Conservation (phyloP, 2,113 vertebrate genomes). For the Pangasianodon hypophthalmus region DNA sequence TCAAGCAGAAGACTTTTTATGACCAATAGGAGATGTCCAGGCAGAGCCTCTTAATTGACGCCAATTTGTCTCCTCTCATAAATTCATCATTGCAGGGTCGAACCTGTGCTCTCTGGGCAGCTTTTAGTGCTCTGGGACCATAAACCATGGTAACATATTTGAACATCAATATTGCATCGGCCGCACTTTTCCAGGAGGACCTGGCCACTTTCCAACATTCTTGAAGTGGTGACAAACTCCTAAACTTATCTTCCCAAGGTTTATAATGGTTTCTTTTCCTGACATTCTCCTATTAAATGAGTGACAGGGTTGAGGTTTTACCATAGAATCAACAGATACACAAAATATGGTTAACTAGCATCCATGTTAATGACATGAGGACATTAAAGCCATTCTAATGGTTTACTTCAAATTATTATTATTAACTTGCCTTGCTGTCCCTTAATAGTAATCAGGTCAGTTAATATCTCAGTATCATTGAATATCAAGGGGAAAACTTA, state of each 20-base stretch:
- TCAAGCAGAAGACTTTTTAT: slow-evolving; percentile 20
- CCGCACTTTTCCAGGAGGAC: slow-evolving; percentile 28
- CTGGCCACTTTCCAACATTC: slow-evolving; percentile 35
- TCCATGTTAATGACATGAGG: neutral
- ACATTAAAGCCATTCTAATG: neutral
- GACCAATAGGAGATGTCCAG: slow-evolving; percentile 32
- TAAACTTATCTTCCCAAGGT: neutral
- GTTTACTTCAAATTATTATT: neutral
- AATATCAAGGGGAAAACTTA: neutral
- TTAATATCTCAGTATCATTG: neutral
- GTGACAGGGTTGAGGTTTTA: neutral
- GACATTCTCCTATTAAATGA: neutral
- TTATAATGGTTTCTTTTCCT: neutral
- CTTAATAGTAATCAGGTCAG: neutral
- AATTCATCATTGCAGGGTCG: slow-evolving; percentile 50
- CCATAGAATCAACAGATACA: neutral
- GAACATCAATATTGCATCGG: slow-evolving; percentile 55
- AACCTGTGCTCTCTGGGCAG: slow-evolving; percentile 44
- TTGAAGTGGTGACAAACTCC: slow-evolving; percentile 19
- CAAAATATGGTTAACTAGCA: neutral
- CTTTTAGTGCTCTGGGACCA: slow-evolving; percentile 42
- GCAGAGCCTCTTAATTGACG: slow-evolving; percentile 42
- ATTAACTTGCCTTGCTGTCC: neutral
- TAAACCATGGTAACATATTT: slow-evolving; percentile 41
- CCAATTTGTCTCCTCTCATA: slow-evolving; percentile 54